Percentiles rank a stretch among this genome's conserved stretches.
phyloP scores from a whole-genome alignment of 2,797 vertebrate genomes.

The Selene dorsalis region DNA sequence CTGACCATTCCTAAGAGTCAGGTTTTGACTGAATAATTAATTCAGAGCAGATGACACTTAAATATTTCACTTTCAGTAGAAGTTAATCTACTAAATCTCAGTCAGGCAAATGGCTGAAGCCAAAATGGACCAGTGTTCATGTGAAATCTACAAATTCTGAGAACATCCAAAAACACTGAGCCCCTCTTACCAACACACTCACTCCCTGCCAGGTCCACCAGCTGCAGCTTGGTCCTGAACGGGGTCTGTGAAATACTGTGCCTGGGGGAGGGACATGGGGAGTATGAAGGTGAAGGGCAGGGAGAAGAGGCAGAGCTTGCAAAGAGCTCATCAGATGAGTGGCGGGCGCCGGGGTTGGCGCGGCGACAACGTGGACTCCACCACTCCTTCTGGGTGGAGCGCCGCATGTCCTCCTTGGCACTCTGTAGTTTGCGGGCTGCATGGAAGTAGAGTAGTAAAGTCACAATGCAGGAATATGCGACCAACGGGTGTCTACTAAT shows the following conservation, averaged over 20 bases:
- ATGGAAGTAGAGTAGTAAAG: neutral
- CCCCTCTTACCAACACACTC: slow-evolving; percentile 86
- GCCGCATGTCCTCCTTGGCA: slow-evolving; percentile 72
- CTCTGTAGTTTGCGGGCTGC: slow-evolving; percentile 77
- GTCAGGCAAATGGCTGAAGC: neutral
- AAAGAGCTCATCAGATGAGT: slow-evolving; percentile 54
- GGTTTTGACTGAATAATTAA: neutral
- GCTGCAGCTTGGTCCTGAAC: slow-evolving; percentile 85
- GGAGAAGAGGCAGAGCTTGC: slow-evolving; percentile 72
- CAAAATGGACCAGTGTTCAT: neutral
- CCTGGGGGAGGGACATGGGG: slow-evolving; percentile 77
- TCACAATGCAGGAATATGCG: neutral
- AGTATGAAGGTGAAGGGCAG: slow-evolving; percentile 70
- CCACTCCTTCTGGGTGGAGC: slow-evolving; percentile 70
- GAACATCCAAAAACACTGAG: neutral
- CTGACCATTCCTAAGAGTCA: neutral
- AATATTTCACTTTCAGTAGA: neutral
- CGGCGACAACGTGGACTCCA: slow-evolving; percentile 83
- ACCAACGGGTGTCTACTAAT: neutral
- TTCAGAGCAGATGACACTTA: neutral
- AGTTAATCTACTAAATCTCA: slow-evolving; percentile 7
- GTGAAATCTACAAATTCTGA: neutral
- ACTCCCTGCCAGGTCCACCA: slow-evolving; percentile 91
- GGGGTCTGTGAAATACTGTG: slow-evolving; percentile 66
- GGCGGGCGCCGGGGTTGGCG: slow-evolving; percentile 58